phyloP scores from a whole-genome alignment of 2,113 vertebrate genomes.

The Cryptomyrus ogoouensis region DNA sequence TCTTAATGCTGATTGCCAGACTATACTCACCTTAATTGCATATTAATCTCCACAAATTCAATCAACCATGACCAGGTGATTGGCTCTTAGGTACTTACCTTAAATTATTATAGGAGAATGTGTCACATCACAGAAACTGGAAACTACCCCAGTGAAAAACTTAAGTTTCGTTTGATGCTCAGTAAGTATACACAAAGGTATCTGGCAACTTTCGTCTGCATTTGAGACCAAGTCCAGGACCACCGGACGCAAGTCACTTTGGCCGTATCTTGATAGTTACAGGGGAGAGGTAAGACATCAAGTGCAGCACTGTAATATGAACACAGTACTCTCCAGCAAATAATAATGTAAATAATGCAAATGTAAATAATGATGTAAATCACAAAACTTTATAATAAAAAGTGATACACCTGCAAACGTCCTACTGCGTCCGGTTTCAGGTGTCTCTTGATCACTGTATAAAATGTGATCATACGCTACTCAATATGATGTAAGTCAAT shows the following conservation, averaged over 20 bases:
- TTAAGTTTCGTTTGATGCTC: background rate
- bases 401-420: background rate
- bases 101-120: background rate
- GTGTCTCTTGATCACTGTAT: background rate
- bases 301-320: background rate
- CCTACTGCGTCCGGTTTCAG: background rate
- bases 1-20: background rate
- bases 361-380: background rate
- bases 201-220: background rate
- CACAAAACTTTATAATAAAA: background rate
- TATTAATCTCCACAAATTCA: background rate
- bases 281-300: background rate
- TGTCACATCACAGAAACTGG: background rate
- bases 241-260: background rate
- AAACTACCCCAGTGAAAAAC: background rate
- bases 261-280: background rate
- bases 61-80: background rate
- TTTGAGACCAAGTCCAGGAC: background rate
- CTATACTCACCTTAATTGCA: background rate
- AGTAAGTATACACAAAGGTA: too few relatives aligned
- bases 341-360: background rate
- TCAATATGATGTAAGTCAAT: background rate
- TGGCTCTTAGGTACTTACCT: background rate
- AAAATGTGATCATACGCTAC: constrained; percentile 9
- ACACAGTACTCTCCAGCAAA: background rate